Base-by-base conservation (phyloP, 2,113 vertebrate genomes). In the Hirundichthys speculiger region DNA sequence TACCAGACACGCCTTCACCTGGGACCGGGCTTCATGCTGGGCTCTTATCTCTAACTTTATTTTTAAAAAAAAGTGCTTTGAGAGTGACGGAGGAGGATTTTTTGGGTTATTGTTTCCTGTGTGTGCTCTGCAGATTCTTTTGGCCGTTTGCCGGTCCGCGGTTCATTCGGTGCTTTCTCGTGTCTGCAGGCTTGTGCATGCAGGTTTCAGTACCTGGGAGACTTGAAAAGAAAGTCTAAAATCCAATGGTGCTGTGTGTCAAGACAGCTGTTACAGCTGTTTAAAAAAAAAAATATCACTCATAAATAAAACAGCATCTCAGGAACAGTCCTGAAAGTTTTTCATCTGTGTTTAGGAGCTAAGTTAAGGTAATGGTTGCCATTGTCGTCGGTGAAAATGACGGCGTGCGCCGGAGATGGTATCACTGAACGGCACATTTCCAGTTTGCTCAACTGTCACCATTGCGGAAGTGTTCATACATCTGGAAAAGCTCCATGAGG, bases 1-100 rank as follows among this genome's bases (percentile, higher is more conserved):
- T 75, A 82, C 50, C 46, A 58, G 82, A 84, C 82, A 85, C 90
- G 55, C 86, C 88, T 88, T 43, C 13, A 47, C 22, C 69, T 27
- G 54, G 18, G 42, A 52, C 61, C 48, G 4, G 5, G 50, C 61
- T 34, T 10, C 25, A 27, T 27, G 18, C 25, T 27, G 1, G 0
- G 34, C 40, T 58, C 14, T 41, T 13, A 20, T 24, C 42, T 47
- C 43, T 27, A 10, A 34, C 54, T 68, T 12, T n/a, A n/a, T n/a
- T n/a, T n/a, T n/a, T n/a, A n/a, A n/a, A 68, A 21, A n/a, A 4
- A 22, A 53, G 41, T 14, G 18, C 20, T 66, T n/a, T 13, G 21
- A 71, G 22, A 18, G 21, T 46, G n/a, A 18, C 13, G 43, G 16
- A 71, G 53, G 50, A 70, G 58, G 65, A 64, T 60, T 11, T 59